Conservation (phyloP, 2,797 vertebrate genomes). For the Netta rufina region DNA sequence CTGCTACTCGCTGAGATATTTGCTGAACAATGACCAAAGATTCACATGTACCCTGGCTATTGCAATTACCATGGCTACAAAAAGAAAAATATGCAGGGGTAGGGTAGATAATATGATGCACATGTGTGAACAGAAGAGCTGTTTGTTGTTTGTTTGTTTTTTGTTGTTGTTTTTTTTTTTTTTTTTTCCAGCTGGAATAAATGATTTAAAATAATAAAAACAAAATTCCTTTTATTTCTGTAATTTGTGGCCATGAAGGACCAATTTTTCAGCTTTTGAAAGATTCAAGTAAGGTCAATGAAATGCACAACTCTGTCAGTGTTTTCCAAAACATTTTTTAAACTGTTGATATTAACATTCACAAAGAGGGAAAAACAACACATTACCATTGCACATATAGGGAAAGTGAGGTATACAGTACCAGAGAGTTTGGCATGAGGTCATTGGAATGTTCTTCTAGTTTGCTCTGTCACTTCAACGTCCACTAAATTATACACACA, state of each 20-base stretch:
- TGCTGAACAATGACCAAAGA: constrained; percentile 10
- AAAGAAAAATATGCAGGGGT: background rate
- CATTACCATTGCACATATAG: background rate
- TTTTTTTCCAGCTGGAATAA: background rate
- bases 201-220: background rate
- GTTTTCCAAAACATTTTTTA: background rate
- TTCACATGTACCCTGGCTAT: background rate
- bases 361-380: background rate
- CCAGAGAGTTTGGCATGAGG: background rate
- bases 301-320: background rate
- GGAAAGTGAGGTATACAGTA: background rate
- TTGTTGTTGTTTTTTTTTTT: no score
- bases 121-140: background rate
- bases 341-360: background rate
- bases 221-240: background rate
- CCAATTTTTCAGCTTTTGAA: background rate
- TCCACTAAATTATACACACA: rapidly evolving
- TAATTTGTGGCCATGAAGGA: background rate
- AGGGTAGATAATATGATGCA: background rate
- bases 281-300: background rate
- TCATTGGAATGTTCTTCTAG: background rate
- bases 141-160: no score
- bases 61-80: background rate
- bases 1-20: background rate
- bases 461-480: background rate